A percentile compares a stretch with the other conserved stretches of the same genome.
Conservation (phyloP, 2,797 vertebrate species). For the Eulemur rubriventer region DNA sequence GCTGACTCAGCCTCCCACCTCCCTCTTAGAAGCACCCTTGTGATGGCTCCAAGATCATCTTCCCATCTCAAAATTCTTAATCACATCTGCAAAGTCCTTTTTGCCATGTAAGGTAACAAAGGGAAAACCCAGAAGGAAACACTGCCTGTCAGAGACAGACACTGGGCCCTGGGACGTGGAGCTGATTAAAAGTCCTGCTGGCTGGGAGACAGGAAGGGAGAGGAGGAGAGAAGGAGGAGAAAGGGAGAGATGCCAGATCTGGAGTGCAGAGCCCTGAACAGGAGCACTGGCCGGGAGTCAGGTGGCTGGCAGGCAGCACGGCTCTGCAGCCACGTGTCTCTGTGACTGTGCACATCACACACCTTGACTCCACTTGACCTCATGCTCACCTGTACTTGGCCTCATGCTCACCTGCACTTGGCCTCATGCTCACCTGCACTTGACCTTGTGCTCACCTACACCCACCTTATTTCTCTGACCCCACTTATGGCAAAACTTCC, state of each 20-base stretch:
- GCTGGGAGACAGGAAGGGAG: background rate
- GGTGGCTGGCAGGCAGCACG: rapidly evolving
- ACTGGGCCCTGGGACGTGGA: rapidly evolving
- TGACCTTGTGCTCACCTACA: background rate
- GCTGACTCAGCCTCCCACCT: background rate
- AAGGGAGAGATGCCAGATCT: background rate
- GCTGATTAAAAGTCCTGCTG: background rate
- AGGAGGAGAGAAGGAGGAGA: background rate
- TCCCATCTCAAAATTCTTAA: background rate
- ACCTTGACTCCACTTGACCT: too few species aligned
- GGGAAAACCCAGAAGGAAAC: background rate
- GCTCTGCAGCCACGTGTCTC: background rate
- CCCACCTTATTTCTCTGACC: background rate
- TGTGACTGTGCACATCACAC: background rate
- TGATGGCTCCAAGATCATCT: background rate
- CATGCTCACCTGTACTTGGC: too few species aligned
- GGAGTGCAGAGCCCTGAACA: background rate
- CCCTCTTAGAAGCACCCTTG: background rate
- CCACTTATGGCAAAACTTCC: background rate
- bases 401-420: too few species aligned
- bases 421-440: too few species aligned
- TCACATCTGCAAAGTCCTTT: background rate
- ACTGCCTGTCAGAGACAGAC: background rate
- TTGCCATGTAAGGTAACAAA: background rate
- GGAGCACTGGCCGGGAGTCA: too few species aligned